Conservation (phyloP, 1,140 invertebrate genomes). For the Radopholus similis region DNA sequence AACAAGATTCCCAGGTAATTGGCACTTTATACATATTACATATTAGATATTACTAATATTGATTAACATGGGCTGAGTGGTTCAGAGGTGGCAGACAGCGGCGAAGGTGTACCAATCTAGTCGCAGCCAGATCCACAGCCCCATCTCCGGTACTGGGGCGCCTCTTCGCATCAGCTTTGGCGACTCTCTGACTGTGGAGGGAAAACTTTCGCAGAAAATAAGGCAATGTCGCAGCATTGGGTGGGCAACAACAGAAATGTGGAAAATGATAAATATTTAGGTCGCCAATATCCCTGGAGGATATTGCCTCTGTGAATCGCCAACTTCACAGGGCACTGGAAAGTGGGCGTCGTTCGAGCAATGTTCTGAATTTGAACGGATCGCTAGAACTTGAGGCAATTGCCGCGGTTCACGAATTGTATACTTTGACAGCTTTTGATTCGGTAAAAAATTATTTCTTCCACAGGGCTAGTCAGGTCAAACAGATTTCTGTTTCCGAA, state of each 20-base stretch:
- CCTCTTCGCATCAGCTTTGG: slow-evolving; percentile 14
- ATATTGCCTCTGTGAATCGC: slow-evolving; percentile 51
- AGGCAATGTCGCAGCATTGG: slow-evolving; percentile 1
- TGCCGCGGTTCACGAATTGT: slow-evolving; percentile 57
- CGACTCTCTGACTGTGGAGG: slow-evolving; percentile 1
- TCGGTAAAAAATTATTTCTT: neutral
- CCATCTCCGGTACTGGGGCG: slow-evolving; percentile 17
- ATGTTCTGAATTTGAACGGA: slow-evolving; percentile 21
- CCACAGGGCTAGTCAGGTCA: slow-evolving; percentile 19
- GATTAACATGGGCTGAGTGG: neutral
- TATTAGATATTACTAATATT: slow-evolving; percentile 6
- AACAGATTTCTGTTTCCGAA: slow-evolving; percentile 53
- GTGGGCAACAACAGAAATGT: neutral
- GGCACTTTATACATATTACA: neutral
- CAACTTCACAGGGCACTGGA: slow-evolving; percentile 30
- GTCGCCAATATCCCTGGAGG: slow-evolving; percentile 51
- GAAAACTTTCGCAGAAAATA: slow-evolving; percentile 22
- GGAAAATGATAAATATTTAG: slow-evolving; percentile 20
- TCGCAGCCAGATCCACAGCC: slow-evolving; percentile 48
- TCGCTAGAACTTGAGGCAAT: slow-evolving; percentile 57
- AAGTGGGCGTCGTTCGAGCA: neutral
- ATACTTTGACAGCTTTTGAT: slow-evolving; percentile 16
- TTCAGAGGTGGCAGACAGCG: slow-evolving; percentile 49
- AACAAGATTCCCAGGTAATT: slow-evolving; percentile 45
- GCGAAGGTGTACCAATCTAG: slow-evolving; percentile 56